Evolutionary conservation across 2,888 invertebrate species (phyloP), one percentile per base, ranked within the genome.

Genomic region (Xiphydria camelus): DNA sequence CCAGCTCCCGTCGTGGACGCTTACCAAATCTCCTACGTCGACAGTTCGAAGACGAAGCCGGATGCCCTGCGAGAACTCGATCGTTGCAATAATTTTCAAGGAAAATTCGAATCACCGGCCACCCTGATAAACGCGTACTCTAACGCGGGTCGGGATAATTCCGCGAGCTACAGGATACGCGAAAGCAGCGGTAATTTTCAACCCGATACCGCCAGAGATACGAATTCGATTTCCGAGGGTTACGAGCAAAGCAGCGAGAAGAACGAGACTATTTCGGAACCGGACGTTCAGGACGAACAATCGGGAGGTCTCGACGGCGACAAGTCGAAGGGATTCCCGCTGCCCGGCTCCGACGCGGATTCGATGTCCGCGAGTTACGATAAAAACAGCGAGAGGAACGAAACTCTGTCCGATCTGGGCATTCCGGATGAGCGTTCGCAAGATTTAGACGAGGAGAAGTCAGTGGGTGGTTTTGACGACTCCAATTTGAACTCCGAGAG

Each of bases 191-290:
- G 14, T 7, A 4, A 14, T 14, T 14, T 12, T 14, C 14, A 29
- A 29, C 12, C 12, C 1, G 29, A 12, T 5, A 42, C 36, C 5
- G 44, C 41, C 2, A 40, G 20, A 3, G 41, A 46, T 12, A 26
- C 18, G 2, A 44, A 44, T 26, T 47, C 29, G 3, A 20, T 32
- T 7, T 10, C 31, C n/a, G 52, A 55, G 22, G 45, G 17, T 32
- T 49, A 31, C 7, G 42, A 44, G 9, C 43, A 57, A 34, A 46
- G 49, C 21, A 45, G 29, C 3, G 56, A 51, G 2, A 52, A 37
- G 17, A 53, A 41, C 10, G 49, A 57, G n/a, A 51, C 39, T 25
- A 40, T 56, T 3, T 50, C 52, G 5, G 49, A 45, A 26, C 46
- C 41, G 15, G 39, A 50, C 17, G 49, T 42, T 4, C 54, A 55